Conservation (phyloP, 2,888 invertebrate genomes). For the Horisme vitalbata region DNA sequence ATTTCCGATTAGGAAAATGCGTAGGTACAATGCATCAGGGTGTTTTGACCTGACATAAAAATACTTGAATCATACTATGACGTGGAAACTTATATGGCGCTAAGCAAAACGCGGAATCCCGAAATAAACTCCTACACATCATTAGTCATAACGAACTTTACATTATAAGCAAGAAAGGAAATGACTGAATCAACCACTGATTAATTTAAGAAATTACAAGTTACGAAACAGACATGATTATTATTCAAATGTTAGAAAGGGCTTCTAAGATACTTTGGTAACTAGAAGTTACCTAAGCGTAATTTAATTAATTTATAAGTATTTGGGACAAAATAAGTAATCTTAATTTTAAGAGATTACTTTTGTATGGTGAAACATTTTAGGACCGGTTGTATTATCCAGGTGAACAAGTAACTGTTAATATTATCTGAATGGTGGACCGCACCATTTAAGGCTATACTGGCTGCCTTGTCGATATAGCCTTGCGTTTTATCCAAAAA, state of each 20-base stretch:
- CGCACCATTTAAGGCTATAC: constrained; percentile 2
- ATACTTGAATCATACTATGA: constrained; percentile 24
- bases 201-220: too few relatives aligned
- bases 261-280: too few relatives aligned
- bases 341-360: too few relatives aligned
- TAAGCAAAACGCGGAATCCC: constrained; percentile 22
- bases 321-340: too few relatives aligned
- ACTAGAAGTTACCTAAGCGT: too few relatives aligned
- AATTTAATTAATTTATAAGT: too few relatives aligned
- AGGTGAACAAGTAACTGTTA: constrained; percentile 14
- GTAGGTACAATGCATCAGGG: too few relatives aligned
- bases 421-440: background rate
- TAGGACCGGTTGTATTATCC: constrained; percentile 17
- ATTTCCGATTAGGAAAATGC: too few relatives aligned
- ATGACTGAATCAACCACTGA: background rate
- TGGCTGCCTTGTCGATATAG: too few relatives aligned
- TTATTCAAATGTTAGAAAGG: too few relatives aligned
- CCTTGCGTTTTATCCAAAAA: background rate
- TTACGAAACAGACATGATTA: too few relatives aligned
- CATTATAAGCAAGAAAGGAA: constrained; percentile 3
- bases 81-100: constrained; percentile 11
- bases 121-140: constrained; percentile 29
- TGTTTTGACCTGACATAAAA: constrained; percentile 17
- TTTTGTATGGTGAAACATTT: background rate
- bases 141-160: constrained; percentile 14